Evolutionary conservation across 1,140 invertebrate species (phyloP).

Genomic region (Sitobion miscanthi): DNA sequence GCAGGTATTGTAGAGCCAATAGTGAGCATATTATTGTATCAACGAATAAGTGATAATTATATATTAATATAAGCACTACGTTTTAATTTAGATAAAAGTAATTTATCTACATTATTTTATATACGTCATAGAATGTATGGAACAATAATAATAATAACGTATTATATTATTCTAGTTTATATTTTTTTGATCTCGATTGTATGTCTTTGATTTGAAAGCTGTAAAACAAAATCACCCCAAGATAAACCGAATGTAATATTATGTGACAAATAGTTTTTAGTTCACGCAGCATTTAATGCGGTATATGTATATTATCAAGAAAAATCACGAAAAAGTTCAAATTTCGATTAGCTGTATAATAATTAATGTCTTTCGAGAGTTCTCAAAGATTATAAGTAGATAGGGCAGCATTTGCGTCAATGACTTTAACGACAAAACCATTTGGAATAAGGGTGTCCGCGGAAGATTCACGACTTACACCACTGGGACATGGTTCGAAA

Average conservation of each 20-base stretch:
- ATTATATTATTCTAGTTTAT: not conserved
- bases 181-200: not conserved
- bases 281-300: not conserved
- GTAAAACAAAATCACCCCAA: not conserved
- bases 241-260: not conserved
- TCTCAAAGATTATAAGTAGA: not conserved
- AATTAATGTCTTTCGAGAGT: slow-evolving; percentile 11
- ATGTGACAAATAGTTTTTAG: not conserved
- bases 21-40: not conserved
- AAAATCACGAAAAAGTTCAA: not conserved
- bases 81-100: not conserved
- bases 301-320: not conserved
- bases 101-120: not conserved
- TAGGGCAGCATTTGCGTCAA: not conserved
- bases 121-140: no score
- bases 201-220: not conserved
- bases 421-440: slow-evolving; percentile 21
- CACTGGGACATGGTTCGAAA: slow-evolving; percentile 10
- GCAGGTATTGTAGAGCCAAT: not conserved
- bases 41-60: not conserved
- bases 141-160: not conserved
- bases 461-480: slow-evolving; percentile 25
- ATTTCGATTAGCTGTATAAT: slow-evolving; percentile 17
- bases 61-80: not conserved
- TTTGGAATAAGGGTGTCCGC: slow-evolving; percentile 33